Base-by-base conservation (phyloP, 2,888 invertebrate species). In the Ochropacha duplaris region DNA sequence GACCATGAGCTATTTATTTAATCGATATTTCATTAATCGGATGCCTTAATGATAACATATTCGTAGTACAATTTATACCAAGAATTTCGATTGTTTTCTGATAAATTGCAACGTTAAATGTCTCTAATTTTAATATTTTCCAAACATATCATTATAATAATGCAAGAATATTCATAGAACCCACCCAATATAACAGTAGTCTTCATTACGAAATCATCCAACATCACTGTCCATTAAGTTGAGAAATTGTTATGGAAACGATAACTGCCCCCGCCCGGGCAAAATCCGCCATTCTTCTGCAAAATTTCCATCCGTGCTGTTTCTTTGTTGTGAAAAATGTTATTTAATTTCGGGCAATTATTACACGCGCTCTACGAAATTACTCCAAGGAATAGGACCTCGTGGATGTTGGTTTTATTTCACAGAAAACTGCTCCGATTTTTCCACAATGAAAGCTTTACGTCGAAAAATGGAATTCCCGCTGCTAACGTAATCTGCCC, bases 311-410 rank as follows among this genome's bases (percentile, higher is more conserved):
- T 84, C 80, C 82, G 74, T 81, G 78, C 82, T 84, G 84, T 86
- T 88, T 86, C 87, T 87, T 86, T 88, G 86, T 90, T 87, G 86
- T 88, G 87, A 90, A 88, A 87, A 88, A 86, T 90, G 82, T 89
- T 89, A 90, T 92, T 91, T 91, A 90, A 92, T 92, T 91, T 88
- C 75, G 69, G 81, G 87, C 90, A 92, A 91, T 92, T 89, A 92
- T 92, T 91, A 90, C 89, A 88, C 84, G 87, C 88, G 88, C 87
- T 91, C 86, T 87, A 84, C 88, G 82, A 83, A 90, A 92, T 92
- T 92, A 91, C 92, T 90, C 90, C 70, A 86, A 90, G 91, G 91
- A 88, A 91, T 90, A 88, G 81, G 81, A 83, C 76, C 80, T 81
- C 79, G 81, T 73, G 79, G 78, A 81, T 81, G 84, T 85, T 82